These are phyloP conservation scores for Diploptera punctata DNA, from an alignment of 2,888 invertebrate species.

Conservation along the genomic window DNA sequence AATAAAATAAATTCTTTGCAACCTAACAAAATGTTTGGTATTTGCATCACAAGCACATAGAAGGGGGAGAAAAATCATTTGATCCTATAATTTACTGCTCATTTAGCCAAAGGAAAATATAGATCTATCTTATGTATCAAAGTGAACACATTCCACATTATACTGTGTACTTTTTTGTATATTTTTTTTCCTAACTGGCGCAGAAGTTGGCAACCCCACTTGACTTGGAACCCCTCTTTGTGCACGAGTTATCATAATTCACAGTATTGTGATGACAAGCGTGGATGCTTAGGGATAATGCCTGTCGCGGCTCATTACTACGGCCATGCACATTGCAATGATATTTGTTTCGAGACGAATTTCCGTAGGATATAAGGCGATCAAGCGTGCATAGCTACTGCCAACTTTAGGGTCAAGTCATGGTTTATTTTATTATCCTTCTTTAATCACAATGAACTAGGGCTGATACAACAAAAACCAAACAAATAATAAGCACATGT, in stretches of 20 bases:
- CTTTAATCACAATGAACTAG: too few relatives aligned
- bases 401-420: too few relatives aligned
- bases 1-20: background rate
- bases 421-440: too few relatives aligned
- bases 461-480: too few relatives aligned
- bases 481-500: too few relatives aligned
- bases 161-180: background rate
- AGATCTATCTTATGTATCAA: background rate
- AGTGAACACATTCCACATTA: background rate
- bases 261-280: background rate
- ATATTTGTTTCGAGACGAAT: background rate
- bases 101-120: slow-evolving; percentile 12
- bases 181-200: background rate
- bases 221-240: background rate
- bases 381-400: too few relatives aligned
- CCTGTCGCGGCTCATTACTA: background rate
- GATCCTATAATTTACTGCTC: slow-evolving; percentile 16
- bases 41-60: background rate
- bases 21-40: background rate
- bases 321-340: background rate
- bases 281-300: background rate
- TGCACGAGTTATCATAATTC: slow-evolving; percentile 2
- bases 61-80: background rate
- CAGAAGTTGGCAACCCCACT: background rate
- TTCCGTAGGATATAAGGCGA: background rate